A percentile compares a stretch with the other conserved stretches of the same genome.
These are phyloP conservation scores for Oryzias sinensis DNA, from an alignment of 2,797 vertebrate genomes.

Conservation along the genomic window DNA sequence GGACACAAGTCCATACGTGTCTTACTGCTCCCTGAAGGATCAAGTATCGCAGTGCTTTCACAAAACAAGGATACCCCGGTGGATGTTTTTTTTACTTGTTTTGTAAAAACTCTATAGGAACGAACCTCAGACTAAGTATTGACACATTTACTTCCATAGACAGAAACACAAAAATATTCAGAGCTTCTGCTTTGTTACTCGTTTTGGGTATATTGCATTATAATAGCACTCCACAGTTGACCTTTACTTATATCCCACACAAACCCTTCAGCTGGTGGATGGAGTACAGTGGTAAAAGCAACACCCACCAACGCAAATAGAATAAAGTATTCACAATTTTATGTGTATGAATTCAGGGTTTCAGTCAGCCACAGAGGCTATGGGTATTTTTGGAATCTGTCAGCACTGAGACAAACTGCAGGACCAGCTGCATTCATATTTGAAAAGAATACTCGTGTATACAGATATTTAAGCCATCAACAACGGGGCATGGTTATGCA, in stretches of 20 bases:
- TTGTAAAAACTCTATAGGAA: background rate
- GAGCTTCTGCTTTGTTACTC: slow-evolving; percentile 22
- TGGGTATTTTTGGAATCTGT: slow-evolving; percentile 67
- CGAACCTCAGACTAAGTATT: slow-evolving; percentile 1
- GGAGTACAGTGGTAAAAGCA: slow-evolving; percentile 46
- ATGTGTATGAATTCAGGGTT: slow-evolving; percentile 21
- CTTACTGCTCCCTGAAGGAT: slow-evolving; percentile 1
- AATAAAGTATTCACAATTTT: slow-evolving; percentile 26
- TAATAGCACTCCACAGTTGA: slow-evolving; percentile 40
- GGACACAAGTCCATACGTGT: slow-evolving; percentile 13
- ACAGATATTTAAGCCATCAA: background rate
- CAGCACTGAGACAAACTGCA: slow-evolving; percentile 38
- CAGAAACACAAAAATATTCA: slow-evolving; percentile 39
- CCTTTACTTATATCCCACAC: slow-evolving; percentile 49
- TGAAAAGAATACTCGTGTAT: slow-evolving; percentile 7
- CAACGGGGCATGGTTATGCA: too few species aligned
- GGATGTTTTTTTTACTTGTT: slow-evolving; percentile 2
- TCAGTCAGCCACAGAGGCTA: slow-evolving; percentile 47
- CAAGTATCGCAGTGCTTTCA: background rate
- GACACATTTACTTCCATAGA: slow-evolving; percentile 38
- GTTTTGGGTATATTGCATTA: slow-evolving; percentile 50
- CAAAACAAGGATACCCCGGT: background rate
- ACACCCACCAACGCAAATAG: slow-evolving; percentile 42
- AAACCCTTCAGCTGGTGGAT: slow-evolving; percentile 29
- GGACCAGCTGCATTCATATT: slow-evolving; percentile 27